phyloP scores from a whole-genome alignment of 2,888 invertebrate genomes.

The Meteorus colon region DNA sequence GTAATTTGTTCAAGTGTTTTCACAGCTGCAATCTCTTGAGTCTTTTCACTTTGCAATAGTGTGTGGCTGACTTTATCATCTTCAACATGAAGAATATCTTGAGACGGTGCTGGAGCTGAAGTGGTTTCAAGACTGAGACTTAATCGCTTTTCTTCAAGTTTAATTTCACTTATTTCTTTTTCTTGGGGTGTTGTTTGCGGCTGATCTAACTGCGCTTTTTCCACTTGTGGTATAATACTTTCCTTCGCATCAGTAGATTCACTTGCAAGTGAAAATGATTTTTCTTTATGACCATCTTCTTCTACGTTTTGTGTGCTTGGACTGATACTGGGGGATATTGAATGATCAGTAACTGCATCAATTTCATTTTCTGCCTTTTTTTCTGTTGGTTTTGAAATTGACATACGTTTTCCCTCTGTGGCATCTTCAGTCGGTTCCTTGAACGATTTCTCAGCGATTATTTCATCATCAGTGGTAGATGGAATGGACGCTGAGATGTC shows the following conservation, averaged over 20 bases:
- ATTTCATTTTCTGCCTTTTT: too few species aligned
- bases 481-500: too few species aligned
- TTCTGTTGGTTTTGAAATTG: too few species aligned
- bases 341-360: too few species aligned
- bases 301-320: too few species aligned
- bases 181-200: not conserved
- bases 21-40: not conserved
- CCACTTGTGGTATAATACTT: not conserved
- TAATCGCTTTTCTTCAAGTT: constrained; percentile 26
- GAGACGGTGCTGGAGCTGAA: not conserved
- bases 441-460: too few species aligned
- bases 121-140: not conserved
- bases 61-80: not conserved
- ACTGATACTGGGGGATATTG: too few species aligned
- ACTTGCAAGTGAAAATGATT: not conserved
- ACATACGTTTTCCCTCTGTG: too few species aligned
- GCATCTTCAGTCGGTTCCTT: too few species aligned
- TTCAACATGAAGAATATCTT: not conserved
- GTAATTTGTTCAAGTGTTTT: not conserved
- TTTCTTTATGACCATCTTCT: not conserved
- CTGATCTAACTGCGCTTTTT: not conserved
- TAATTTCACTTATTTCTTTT: not conserved
- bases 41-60: not conserved
- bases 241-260: not conserved
- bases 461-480: too few species aligned